Evolutionary conservation across 92 coral and sea anemone species (phyloP).

Genomic region (Parazoanthus darwini): DNA sequence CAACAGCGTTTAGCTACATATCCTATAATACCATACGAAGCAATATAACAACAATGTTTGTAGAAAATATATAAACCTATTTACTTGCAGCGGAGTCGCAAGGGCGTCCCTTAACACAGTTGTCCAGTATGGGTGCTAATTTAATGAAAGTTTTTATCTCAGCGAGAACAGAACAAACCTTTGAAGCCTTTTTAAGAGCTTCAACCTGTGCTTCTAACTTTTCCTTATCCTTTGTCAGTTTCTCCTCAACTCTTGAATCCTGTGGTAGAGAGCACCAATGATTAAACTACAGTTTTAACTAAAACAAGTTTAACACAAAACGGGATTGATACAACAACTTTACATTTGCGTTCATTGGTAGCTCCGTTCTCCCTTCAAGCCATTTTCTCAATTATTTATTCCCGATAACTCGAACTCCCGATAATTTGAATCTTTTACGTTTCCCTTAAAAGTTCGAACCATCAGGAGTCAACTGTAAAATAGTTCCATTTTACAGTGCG

Average conservation of each 20-base stretch:
- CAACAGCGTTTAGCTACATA: too few species aligned
- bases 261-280: constrained; percentile 6
- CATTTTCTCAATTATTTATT: too few species aligned
- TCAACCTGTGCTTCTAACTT: constrained; percentile 85
- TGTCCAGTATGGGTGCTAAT: neutral
- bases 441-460: too few species aligned
- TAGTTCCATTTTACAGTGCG: too few species aligned
- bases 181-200: constrained; percentile 94
- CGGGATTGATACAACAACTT: too few species aligned
- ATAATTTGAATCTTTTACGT: too few species aligned
- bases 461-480: too few species aligned
- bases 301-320: neutral
- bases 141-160: neutral
- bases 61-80: neutral
- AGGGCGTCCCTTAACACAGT: neutral
- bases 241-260: constrained; percentile 89
- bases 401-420: too few species aligned
- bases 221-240: constrained; percentile 86
- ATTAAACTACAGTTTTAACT: neutral
- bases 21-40: neutral
- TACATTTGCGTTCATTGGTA: too few species aligned
- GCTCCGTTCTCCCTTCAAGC: too few species aligned
- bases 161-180: constrained; percentile 48
- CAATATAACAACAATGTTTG: neutral
- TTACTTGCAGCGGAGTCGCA: neutral